A percentile compares a stretch with the other conserved stretches of the same genome.
Conservation (phyloP, 1,140 invertebrate species). For the Drosophila varians region DNA sequence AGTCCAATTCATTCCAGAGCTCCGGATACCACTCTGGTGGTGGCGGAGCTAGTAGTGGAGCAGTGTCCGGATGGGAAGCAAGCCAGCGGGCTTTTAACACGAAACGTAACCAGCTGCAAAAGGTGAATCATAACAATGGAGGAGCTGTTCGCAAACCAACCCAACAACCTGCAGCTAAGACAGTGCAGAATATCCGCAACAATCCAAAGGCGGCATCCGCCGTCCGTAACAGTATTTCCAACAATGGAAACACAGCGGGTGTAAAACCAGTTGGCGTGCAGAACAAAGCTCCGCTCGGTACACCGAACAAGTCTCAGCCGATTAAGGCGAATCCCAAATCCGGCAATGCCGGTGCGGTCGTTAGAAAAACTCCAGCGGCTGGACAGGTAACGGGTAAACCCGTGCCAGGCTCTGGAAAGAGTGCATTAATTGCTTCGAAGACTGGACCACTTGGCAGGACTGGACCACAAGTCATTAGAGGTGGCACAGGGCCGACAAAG, state of each 20-base stretch:
- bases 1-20: constrained; percentile 12
- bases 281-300: neutral
- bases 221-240: constrained; percentile 1
- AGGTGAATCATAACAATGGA: constrained; percentile 27
- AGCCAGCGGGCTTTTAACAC: constrained; percentile 36
- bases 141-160: constrained; percentile 18
- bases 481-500: neutral
- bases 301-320: neutral
- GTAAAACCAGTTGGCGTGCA: neutral
- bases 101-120: constrained; percentile 30
- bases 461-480: neutral
- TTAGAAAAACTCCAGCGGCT: neutral
- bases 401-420: neutral
- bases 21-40: constrained; percentile 15
- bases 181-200: constrained; percentile 24
- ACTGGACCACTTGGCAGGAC: neutral
- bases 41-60: neutral
- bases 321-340: neutral
- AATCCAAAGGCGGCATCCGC: constrained; percentile 15
- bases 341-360: neutral
- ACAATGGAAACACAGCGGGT: neutral
- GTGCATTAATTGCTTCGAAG: neutral
- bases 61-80: constrained; percentile 15
- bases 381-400: neutral
- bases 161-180: constrained; percentile 9